Evolutionary conservation across 2,113 vertebrate genomes (phyloP), one percentile per base, ranked within the genome.

Genomic region (Grantiella picta): DNA sequence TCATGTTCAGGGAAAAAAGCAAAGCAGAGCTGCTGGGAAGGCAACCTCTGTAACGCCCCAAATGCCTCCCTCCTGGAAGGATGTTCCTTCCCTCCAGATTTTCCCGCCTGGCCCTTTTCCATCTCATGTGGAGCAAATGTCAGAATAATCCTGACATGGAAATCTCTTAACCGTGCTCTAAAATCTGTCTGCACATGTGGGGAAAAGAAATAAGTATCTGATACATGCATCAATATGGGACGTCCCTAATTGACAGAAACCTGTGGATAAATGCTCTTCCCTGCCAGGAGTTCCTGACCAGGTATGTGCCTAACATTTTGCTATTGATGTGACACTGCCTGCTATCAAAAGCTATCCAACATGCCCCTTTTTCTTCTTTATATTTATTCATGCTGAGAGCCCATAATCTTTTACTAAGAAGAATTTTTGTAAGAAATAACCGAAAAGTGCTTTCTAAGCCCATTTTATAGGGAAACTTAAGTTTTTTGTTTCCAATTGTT

Each of bases 381-480:
- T 27, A 59, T 33, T 89, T 86, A 65, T 76, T 73, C 75, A 42
- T 66, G 49, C 53, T 53, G 47, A 90, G 66, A 86, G 49, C 24
- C 57, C 15, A 40, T 90, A 91, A 90, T 72, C 42, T 93, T 83
- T 73, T 64, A 92, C 49, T 64, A 86, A 75, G 77, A 82, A 53
- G 63, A 52, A 45, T 65, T 90, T 97, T 96, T 60, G n/a, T 77
- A 77, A 85, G 87, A 78, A 92, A 72, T 84, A 86, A 42, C 18
- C 78, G 65, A 57, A 79, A 85, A 95, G 45, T 82, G 20, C 47
- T 91, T 91, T 75, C 71, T 78, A 90, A 94, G 57, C n/a, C 45
- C 42, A 18, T 63, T 95, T 97, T 93, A 96, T 45, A 93, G 56
- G 24, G 44, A 90, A 88, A 89, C 4, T 45, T 40, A 17, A 33